These are phyloP conservation scores for Pygocentrus nattereri DNA, from an alignment of 2,797 vertebrate species.

Conservation along the genomic window DNA sequence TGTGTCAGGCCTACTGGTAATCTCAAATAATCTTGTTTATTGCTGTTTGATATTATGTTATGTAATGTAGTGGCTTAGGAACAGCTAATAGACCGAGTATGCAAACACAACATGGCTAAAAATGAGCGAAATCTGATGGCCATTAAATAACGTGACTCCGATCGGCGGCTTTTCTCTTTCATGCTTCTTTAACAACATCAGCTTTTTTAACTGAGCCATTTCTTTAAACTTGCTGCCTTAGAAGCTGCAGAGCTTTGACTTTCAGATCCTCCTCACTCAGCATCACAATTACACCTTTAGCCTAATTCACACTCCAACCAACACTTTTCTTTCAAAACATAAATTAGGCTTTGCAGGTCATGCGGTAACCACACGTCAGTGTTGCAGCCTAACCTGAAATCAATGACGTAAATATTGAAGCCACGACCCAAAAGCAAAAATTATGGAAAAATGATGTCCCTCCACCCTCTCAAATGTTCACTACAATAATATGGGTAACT, in stretches of 20 bases:
- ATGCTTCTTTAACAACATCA: no score
- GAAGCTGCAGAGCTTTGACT: background rate
- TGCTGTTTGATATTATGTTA: no score
- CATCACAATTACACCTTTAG: slow-evolving; percentile 8
- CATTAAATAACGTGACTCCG: no score
- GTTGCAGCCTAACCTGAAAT: slow-evolving; percentile 16
- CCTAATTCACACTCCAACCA: background rate
- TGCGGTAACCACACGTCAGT: background rate
- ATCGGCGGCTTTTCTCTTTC: no score
- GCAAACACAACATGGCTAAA: no score
- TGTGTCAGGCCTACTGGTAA: no score
- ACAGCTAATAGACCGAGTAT: no score
- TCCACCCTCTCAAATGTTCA: background rate
- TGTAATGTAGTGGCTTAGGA: no score
- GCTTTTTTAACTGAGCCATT: no score
- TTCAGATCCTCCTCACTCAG: background rate
- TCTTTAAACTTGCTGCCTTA: background rate
- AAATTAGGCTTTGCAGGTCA: slow-evolving; percentile 12
- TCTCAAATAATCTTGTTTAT: no score
- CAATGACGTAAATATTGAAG: background rate
- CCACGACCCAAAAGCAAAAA: no score
- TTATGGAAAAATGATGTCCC: background rate
- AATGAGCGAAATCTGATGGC: no score
- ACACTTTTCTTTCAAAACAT: slow-evolving; percentile 14
- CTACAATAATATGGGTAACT: background rate